A percentile compares a stretch with the other conserved stretches of the same genome.
These are phyloP conservation scores for Encarsia formosa DNA, from an alignment of 2,888 invertebrate species.

Conservation along the genomic window DNA sequence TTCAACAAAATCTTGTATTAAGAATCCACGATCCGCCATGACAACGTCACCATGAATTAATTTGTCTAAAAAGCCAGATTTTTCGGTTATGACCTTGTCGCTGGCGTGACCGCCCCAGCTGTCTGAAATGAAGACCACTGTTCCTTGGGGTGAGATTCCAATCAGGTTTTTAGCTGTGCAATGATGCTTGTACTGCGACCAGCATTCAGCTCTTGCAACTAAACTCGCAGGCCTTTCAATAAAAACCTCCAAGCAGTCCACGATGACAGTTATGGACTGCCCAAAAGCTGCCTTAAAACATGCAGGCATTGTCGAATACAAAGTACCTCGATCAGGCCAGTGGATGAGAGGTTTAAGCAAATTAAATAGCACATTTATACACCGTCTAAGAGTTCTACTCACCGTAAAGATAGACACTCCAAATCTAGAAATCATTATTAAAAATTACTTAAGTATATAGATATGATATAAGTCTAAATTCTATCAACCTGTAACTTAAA, in stretches of 20 bases:
- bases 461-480: too few relatives aligned
- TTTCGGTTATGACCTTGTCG: constrained; percentile 6
- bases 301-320: neutral
- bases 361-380: constrained; percentile 7
- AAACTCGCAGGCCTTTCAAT: constrained; percentile 2
- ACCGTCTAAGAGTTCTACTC: neutral
- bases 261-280: neutral
- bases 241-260: too few relatives aligned
- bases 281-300: neutral
- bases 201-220: constrained; percentile 1
- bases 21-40: neutral
- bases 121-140: constrained; percentile 8
- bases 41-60: neutral
- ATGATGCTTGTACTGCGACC: constrained; percentile 3
- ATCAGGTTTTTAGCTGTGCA: constrained; percentile 11
- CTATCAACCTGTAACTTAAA: neutral
- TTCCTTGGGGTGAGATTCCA: constrained; percentile 19
- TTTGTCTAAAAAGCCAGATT: constrained; percentile 7
- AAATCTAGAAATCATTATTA: neutral
- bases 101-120: constrained; percentile 6
- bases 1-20: neutral
- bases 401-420: neutral
- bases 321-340: neutral
- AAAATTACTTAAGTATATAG: neutral
- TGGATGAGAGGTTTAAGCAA: neutral